A percentile compares a stretch with the other conserved stretches of the same genome.
Evolutionary conservation across 2,113 vertebrate genomes (phyloP).

Genomic region (Ceyx melanurus): DNA sequence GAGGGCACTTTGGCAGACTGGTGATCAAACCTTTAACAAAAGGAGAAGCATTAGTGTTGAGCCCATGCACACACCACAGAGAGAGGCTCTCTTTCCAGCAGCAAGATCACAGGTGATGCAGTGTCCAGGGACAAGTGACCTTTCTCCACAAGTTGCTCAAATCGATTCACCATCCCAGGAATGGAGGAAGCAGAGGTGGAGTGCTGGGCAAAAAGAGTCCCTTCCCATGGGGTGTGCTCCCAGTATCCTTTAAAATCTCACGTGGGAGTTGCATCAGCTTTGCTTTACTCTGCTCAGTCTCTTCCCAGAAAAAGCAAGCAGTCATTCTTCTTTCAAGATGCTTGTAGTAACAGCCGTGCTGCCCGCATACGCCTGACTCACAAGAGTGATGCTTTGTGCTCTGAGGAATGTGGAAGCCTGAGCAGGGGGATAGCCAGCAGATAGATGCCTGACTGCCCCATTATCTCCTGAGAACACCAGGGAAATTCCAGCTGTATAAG

Average conservation of each 20-base stretch:
- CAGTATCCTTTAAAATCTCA: background rate
- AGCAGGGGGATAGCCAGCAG: background rate
- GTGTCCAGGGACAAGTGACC: rapidly evolving
- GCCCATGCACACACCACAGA: background rate
- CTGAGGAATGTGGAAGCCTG: rapidly evolving
- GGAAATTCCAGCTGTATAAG: conserved; percentile 22
- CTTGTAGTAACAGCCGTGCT: background rate
- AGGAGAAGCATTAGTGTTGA: rapidly evolving
- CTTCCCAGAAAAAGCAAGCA: background rate
- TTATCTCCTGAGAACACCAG: background rate
- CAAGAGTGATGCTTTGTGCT: background rate
- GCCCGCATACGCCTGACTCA: background rate
- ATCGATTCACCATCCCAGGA: background rate
- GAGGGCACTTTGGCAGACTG: background rate
- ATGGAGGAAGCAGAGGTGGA: background rate
- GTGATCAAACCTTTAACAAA: background rate
- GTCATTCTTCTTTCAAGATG: background rate
- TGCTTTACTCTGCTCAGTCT: background rate
- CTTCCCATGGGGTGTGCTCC: background rate
- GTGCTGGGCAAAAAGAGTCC: background rate
- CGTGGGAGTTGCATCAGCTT: background rate
- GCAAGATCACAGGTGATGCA: background rate
- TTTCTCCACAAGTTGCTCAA: background rate
- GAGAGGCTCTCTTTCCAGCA: background rate
- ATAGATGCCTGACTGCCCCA: background rate